Conservation (phyloP, 2,113 vertebrate genomes). For the Scomber colias region DNA sequence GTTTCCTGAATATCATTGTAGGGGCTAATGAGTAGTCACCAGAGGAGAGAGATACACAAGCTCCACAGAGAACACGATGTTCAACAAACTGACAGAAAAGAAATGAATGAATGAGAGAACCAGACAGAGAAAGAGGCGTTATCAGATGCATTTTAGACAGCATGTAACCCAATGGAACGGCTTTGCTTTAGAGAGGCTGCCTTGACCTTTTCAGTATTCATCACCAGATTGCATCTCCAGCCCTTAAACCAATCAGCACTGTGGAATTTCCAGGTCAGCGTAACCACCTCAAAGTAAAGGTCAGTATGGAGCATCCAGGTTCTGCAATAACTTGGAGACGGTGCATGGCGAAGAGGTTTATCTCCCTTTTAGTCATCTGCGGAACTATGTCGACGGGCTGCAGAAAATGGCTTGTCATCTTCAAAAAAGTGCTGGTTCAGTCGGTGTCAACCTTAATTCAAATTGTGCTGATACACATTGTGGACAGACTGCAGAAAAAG, state of each 20-base stretch:
- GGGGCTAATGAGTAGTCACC: slow-evolving; percentile 44
- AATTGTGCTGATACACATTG: slow-evolving; percentile 45
- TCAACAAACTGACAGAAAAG: slow-evolving; percentile 34
- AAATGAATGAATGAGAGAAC: slow-evolving; percentile 40
- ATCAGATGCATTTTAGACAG: slow-evolving; percentile 76
- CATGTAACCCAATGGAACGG: slow-evolving; percentile 74
- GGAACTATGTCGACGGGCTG: slow-evolving; percentile 45
- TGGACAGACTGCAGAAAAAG: slow-evolving; percentile 7
- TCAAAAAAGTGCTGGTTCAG: slow-evolving; percentile 73
- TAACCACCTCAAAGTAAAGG: slow-evolving; percentile 85
- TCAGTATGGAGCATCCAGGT: slow-evolving; percentile 64
- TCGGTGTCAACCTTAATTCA: slow-evolving; percentile 60
- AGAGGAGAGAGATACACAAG: slow-evolving; percentile 17
- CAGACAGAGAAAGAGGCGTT: slow-evolving; percentile 34
- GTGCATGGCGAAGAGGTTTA: slow-evolving; percentile 66
- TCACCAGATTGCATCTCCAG: slow-evolving; percentile 82
- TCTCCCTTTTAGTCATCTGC: slow-evolving; percentile 66
- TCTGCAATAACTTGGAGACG: slow-evolving; percentile 59
- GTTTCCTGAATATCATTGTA: slow-evolving; percentile 28
- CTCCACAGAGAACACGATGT: slow-evolving; percentile 43
- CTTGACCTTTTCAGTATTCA: slow-evolving; percentile 88
- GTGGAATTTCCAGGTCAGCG: slow-evolving; percentile 83
- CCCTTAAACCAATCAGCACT: slow-evolving; percentile 83
- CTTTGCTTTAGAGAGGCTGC: slow-evolving; percentile 74
- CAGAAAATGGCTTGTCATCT: slow-evolving; percentile 53